Base-by-base conservation (phyloP, 2,113 vertebrate species). In the Hippocampus barbouri region DNA sequence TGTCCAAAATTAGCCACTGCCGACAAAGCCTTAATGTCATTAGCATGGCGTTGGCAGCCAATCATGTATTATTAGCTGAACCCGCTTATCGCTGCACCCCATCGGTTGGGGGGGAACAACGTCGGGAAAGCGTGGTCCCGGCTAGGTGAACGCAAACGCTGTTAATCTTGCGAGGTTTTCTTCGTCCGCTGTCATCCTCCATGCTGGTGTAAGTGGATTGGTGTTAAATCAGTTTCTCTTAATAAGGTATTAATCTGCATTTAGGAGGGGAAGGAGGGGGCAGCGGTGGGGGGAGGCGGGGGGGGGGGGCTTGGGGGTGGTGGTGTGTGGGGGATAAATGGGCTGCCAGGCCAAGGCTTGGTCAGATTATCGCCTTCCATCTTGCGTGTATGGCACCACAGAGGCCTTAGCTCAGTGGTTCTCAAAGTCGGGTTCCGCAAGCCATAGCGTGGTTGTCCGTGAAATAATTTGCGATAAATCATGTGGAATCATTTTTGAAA, bases 191-290 rank as follows among this genome's bases (percentile, higher is more conserved):
- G 56, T 65, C 16, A 80, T 84, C 79, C 41, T 64, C 25, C 53
- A 73, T 69, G 83, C 72, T 41, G 5, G 60, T 79, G 74, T 92
- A 91, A 93, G 85, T 91, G 89, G 91, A 91, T 91, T 92, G 85
- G 30, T 68, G 76, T 79, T 91, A 86, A 90, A 68, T 83, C 85
- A 86, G 83, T 89, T 90, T 84, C 84, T 87, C 79, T 82, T 89
- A 90, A 90, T 89, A 81, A 85, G 84, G 77, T 84, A 86, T 89
- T 92, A 91, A 91, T 90, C 89, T 90, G 82, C 38, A 60, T 65
- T 0, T 54, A 68, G 56, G n/a, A 53, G 74, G 71, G 62, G 69
- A 72, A n/a, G 68, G 74, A 68, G 75, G 84, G 78, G 70, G 72
- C 60, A 64, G 34, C 61, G n/a, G n/a, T n/a, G n/a, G 5, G 34